These are phyloP conservation scores for Macaria liturata DNA, from an alignment of 2,888 invertebrate species.

Conservation along the genomic window DNA sequence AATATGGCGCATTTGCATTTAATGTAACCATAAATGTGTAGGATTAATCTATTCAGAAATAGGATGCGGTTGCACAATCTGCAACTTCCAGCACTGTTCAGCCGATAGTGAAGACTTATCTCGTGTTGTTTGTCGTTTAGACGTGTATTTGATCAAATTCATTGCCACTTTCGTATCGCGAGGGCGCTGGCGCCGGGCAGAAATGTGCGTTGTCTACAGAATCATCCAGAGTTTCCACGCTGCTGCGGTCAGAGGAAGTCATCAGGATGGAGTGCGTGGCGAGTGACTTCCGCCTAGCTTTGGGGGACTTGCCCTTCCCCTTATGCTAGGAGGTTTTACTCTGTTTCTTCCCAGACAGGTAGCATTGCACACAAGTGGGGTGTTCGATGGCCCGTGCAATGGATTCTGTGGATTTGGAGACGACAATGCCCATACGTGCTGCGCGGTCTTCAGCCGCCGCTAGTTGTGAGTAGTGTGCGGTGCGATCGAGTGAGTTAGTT, in stretches of 20 bases:
- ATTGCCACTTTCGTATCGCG: slow-evolving; percentile 55
- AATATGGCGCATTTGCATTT: no score
- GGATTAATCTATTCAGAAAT: no score
- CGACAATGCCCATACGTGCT: slow-evolving; percentile 81
- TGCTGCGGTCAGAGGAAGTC: slow-evolving; percentile 75
- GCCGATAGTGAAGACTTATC: slow-evolving; percentile 2
- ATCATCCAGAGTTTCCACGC: slow-evolving; percentile 71
- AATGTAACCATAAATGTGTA: no score
- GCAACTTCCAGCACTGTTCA: no score
- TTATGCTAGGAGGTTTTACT: slow-evolving; percentile 86
- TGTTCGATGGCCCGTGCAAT: slow-evolving; percentile 85
- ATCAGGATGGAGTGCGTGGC: slow-evolving; percentile 58
- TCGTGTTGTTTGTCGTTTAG: slow-evolving; percentile 49
- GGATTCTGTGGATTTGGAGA: slow-evolving; percentile 81
- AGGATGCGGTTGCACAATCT: no score
- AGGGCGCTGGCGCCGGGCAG: slow-evolving; percentile 55
- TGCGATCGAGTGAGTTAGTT: slow-evolving; percentile 76
- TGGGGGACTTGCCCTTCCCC: slow-evolving; percentile 86
- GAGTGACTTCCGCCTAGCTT: slow-evolving; percentile 66
- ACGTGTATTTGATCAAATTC: slow-evolving; percentile 85
- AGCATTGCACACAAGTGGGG: slow-evolving; percentile 89
- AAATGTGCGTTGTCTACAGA: slow-evolving; percentile 55
- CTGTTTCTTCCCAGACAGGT: slow-evolving; percentile 85
- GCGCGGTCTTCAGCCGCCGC: slow-evolving; percentile 79
- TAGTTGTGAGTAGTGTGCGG: slow-evolving; percentile 76